These are phyloP conservation scores for Helicolenus hilgendorfi DNA, from an alignment of 2,797 vertebrate genomes.

Conservation along the genomic window DNA sequence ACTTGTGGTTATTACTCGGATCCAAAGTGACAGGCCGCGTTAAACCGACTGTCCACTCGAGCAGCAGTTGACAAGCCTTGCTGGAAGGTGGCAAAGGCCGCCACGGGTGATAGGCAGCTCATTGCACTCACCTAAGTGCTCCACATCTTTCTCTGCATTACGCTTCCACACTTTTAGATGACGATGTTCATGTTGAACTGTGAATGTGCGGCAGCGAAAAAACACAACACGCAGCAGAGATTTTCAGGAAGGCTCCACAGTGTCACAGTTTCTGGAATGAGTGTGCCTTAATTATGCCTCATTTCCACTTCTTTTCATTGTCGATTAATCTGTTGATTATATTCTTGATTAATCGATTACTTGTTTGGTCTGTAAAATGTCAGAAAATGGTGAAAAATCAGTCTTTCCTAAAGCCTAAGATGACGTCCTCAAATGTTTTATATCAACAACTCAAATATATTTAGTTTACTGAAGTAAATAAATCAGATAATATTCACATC, in stretches of 20 bases:
- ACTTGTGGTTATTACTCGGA: slow-evolving; percentile 60
- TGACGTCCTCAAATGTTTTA: no score
- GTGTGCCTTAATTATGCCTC: slow-evolving; percentile 43
- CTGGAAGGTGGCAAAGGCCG: slow-evolving; percentile 67
- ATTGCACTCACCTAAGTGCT: slow-evolving; percentile 21
- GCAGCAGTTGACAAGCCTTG: slow-evolving; percentile 40
- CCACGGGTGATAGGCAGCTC: slow-evolving; percentile 37
- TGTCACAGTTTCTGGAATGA: slow-evolving; percentile 43
- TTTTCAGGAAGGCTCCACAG: neutral
- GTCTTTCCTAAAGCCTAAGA: no score
- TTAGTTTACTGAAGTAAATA: no score
- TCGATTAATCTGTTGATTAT: no score
- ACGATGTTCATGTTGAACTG: neutral
- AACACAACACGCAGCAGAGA: neutral
- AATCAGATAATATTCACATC: no score
- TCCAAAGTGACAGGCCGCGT: slow-evolving; percentile 62
- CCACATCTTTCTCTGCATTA: slow-evolving; percentile 5
- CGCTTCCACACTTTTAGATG: slow-evolving; percentile 7
- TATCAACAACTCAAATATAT: no score
- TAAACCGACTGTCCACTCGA: slow-evolving; percentile 57
- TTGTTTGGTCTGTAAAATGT: no score
- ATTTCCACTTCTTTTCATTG: no score
- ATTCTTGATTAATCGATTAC: no score
- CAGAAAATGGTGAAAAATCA: no score
- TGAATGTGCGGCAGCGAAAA: neutral